Evolutionary conservation across 1,140 invertebrate species (phyloP).

Genomic region (Helicorthomorpha holstii): DNA sequence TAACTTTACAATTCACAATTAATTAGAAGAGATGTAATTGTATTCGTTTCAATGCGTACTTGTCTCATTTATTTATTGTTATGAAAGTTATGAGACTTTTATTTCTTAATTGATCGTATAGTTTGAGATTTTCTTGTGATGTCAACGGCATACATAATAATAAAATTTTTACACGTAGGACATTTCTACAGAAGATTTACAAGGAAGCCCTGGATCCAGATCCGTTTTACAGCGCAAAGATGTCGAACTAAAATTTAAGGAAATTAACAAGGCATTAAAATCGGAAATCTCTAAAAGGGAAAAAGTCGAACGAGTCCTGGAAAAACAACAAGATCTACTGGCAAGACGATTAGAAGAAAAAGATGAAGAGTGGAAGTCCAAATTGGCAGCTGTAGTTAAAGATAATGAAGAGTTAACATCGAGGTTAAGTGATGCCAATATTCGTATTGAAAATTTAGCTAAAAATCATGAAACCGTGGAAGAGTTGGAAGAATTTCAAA

Average conservation of each 20-base stretch:
- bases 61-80: too few species aligned
- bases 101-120: too few species aligned
- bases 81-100: too few species aligned
- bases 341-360: background rate
- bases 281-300: background rate
- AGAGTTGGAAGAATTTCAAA: constrained; percentile 52
- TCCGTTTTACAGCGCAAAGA: too few species aligned
- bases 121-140: too few species aligned
- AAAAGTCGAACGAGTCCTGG: background rate
- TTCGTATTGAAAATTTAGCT: constrained; percentile 38
- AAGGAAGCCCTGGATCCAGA: too few species aligned
- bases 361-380: constrained; percentile 1
- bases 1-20: too few species aligned
- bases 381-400: constrained; percentile 28
- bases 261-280: background rate
- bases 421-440: constrained; percentile 41
- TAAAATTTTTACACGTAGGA: too few species aligned
- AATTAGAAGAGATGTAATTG: too few species aligned
- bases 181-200: too few species aligned
- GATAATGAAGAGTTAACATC: constrained; percentile 40
- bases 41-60: too few species aligned
- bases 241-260: background rate
- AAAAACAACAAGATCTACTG: background rate
- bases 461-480: constrained; percentile 52
- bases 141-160: too few species aligned